Percentiles rank a stretch among this genome's conserved stretches.
phyloP scores from a whole-genome alignment of 2,797 vertebrate species.

The Myotis myotis region DNA sequence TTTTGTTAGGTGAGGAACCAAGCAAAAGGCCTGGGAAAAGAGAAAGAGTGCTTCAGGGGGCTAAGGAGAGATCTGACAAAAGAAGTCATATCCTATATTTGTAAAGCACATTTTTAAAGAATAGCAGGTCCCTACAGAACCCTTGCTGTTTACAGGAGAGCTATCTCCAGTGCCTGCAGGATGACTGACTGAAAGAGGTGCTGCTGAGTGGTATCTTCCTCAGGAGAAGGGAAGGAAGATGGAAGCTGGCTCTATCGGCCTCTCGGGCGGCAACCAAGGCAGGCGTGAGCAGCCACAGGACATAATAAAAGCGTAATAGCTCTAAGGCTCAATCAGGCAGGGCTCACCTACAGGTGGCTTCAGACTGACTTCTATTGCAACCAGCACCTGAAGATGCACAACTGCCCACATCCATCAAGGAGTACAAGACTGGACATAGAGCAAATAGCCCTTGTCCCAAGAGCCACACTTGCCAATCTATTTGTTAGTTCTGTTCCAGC shows the following conservation, averaged over 20 bases:
- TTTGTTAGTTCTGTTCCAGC: slow-evolving; percentile 1
- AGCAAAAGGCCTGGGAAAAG: neutral
- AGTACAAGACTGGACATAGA: slow-evolving; percentile 28
- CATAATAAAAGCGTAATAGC: neutral
- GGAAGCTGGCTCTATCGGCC: neutral
- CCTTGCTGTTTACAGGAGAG: slow-evolving; percentile 20
- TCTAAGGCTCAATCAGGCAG: neutral
- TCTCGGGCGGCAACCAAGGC: slow-evolving; percentile 37
- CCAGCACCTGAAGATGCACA: neutral
- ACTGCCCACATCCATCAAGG: neutral
- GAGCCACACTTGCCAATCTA: neutral
- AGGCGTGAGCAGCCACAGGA: neutral
- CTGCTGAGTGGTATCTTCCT: neutral
- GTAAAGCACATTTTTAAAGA: neutral
- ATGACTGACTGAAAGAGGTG: slow-evolving; percentile 27
- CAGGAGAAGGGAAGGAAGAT: neutral
- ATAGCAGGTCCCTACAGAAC: neutral
- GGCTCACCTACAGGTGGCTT: neutral
- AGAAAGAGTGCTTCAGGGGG: neutral
- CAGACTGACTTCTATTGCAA: neutral
- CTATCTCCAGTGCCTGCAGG: neutral
- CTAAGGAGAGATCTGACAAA: neutral
- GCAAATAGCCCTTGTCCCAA: neutral
- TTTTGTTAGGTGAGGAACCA: neutral
- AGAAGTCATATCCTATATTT: slow-evolving; percentile 14